A percentile compares a stretch with the other conserved stretches of the same genome.
These are phyloP conservation scores for Misgurnus mizolepis DNA, from an alignment of 2,113 vertebrate species.

Conservation along the genomic window DNA sequence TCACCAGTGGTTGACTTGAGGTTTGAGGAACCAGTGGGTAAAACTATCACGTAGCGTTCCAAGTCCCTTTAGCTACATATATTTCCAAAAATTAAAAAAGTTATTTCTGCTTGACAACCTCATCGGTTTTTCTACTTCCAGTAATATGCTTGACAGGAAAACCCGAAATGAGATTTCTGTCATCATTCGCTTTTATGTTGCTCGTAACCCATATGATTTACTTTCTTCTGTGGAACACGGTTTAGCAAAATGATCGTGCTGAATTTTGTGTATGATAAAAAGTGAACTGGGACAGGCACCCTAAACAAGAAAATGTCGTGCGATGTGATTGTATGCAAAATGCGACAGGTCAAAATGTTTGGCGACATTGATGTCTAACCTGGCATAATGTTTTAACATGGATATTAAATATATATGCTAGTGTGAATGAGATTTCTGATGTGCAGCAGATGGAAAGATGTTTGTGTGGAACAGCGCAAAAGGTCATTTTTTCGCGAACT, in stretches of 20 bases:
- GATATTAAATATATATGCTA: no score
- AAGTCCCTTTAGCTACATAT: conserved; percentile 18
- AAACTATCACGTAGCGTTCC: neutral
- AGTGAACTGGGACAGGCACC: no score
- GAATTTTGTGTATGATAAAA: no score
- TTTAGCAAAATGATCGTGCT: neutral
- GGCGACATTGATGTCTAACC: no score
- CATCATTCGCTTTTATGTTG: neutral
- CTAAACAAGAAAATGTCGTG: no score
- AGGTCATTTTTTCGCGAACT: no score
- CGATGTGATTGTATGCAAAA: no score
- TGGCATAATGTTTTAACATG: no score
- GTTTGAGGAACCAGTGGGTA: neutral
- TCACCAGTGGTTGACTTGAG: conserved; percentile 1
- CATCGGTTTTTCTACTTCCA: neutral
- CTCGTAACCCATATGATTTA: neutral
- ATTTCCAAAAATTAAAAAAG: neutral
- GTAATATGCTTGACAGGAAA: neutral
- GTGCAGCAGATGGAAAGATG: no score
- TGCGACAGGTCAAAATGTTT: no score
- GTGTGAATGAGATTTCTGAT: no score
- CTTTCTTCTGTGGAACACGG: neutral
- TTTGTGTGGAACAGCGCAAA: no score
- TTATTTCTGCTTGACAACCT: neutral
- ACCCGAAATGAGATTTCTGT: neutral